Base-by-base conservation (phyloP, 2,113 vertebrate species). In the Antidorcas marsupialis region DNA sequence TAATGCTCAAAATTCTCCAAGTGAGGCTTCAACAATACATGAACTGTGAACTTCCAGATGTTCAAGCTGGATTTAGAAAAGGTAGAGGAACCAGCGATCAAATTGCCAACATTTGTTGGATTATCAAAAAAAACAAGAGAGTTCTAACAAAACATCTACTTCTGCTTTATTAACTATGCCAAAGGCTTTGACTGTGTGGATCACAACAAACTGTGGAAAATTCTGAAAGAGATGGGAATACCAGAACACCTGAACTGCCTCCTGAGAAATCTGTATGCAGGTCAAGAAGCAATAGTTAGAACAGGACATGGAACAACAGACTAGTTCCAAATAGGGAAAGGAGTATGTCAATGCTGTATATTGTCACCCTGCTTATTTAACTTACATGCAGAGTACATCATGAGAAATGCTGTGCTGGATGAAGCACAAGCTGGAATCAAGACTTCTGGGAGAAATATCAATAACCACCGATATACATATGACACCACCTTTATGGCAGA, bases 321-420 rank as follows among this genome's bases (percentile, higher is more conserved):
- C 33, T 67, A 16, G 33, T n/a, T n/a, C 16, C 62, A n/a, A 67
- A n/a, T 5, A n/a, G 7, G 62, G 1, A 19, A 67, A 67, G 8
- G 62, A 19, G 16, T 67, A n/a, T 0, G 4, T n/a, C 62, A n/a
- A 67, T 0, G 7, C 33, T 67, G 33, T 19, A 67, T 67, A 67
- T 0, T n/a, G 62, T 67, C 33, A 67, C 62, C 16, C 16, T 9
- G 7, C 16, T 67, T 67, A 67, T 67, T n/a, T n/a, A 67, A 19
- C 16, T n/a, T 67, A 0, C 5, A 67, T 67, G 7, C 33, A 5
- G 62, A 67, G 16, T n/a, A n/a, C 13, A n/a, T 67, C 62, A 67
- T n/a, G 62, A 19, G 62, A 67, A 67, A 67, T 0, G 16, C 33
- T 19, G 33, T 1, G 16, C 62, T 67, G 2, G 33, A n/a, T 4